A percentile compares a stretch with the other conserved stretches of the same genome.
These are phyloP conservation scores for Cossypha niveicapilla DNA, from an alignment of 2,797 vertebrate species.

Conservation along the genomic window DNA sequence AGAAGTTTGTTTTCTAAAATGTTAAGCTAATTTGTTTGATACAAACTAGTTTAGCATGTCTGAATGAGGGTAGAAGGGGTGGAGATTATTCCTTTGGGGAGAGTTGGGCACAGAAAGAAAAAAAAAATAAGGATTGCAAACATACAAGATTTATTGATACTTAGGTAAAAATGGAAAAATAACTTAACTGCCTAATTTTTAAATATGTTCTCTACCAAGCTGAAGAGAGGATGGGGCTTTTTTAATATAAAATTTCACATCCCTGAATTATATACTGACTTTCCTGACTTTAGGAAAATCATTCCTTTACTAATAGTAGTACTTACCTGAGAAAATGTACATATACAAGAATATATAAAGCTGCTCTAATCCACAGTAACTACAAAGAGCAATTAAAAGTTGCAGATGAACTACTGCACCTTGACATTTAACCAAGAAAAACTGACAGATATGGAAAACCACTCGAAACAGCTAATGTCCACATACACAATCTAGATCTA, in stretches of 20 bases:
- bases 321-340: slow-evolving; percentile 16
- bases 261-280: slow-evolving; percentile 45
- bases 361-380: slow-evolving; percentile 44
- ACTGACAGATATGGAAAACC: slow-evolving; percentile 70
- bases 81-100: neutral
- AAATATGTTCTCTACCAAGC: neutral
- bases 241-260: slow-evolving; percentile 18
- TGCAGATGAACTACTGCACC: slow-evolving; percentile 70
- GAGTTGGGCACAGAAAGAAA: neutral
- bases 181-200: slow-evolving; percentile 1
- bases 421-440: slow-evolving; percentile 76
- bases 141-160: neutral
- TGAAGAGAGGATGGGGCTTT: neutral
- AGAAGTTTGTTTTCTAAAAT: neutral
- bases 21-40: slow-evolving; percentile 50
- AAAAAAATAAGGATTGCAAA: slow-evolving; percentile 19
- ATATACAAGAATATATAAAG: slow-evolving; percentile 14
- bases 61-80: neutral
- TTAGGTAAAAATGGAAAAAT: slow-evolving; percentile 20
- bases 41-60: slow-evolving; percentile 40
- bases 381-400: slow-evolving; percentile 75
- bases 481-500: slow-evolving; percentile 52
- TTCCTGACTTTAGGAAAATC: slow-evolving; percentile 27
- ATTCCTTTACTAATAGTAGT: neutral
- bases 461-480: slow-evolving; percentile 61